Percentiles rank a stretch among this genome's conserved stretches.
These are phyloP conservation scores for Hyperopisus bebe DNA, from an alignment of 2,113 vertebrate species.

Conservation along the genomic window DNA sequence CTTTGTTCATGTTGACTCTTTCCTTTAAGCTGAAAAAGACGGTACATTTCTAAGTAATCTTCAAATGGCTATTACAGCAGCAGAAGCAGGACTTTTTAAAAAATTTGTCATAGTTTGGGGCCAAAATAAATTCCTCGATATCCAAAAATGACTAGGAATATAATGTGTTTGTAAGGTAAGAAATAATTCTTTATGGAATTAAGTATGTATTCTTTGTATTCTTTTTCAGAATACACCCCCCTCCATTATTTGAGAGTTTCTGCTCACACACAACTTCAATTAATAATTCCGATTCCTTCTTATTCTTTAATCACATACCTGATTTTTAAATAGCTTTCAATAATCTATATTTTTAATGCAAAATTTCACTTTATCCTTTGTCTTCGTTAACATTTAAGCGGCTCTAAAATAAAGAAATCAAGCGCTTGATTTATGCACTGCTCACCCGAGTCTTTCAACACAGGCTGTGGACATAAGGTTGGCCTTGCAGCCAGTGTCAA, in stretches of 20 bases:
- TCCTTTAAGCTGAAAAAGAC: conserved; percentile 60
- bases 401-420: neutral
- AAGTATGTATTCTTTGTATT: no score
- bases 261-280: neutral
- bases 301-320: neutral
- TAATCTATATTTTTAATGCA: neutral
- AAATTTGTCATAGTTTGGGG: neutral
- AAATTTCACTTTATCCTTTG: neutral
- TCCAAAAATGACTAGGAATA: neutral
- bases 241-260: neutral
- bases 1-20: conserved; percentile 52
- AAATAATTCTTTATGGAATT: neutral
- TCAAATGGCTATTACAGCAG: neutral
- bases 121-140: neutral
- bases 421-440: neutral
- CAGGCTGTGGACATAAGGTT: conserved; percentile 75
- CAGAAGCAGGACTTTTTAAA: neutral
- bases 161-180: neutral
- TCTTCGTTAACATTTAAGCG: neutral
- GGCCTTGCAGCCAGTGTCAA: conserved; percentile 74
- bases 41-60: neutral
- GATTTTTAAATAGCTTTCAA: neutral
- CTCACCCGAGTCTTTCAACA: conserved; percentile 72
- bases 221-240: neutral
- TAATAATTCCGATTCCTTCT: neutral